Evolutionary conservation across 2,888 invertebrate genomes (phyloP).

Genomic region (Agrotis segetum): DNA sequence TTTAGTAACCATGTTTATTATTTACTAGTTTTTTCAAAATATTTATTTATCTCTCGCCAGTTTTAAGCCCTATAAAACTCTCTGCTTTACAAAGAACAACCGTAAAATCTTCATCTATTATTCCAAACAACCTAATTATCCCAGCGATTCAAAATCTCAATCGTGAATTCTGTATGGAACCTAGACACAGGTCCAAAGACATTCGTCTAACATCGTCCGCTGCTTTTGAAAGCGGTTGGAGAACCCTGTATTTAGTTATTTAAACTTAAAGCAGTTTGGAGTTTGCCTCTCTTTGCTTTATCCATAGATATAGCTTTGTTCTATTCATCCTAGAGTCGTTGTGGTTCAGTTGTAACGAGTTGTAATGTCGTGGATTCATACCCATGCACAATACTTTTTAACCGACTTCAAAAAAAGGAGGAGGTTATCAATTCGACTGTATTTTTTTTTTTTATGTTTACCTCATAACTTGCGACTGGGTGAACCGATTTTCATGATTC

Average conservation of each 20-base stretch:
- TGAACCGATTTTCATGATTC: too few relatives aligned
- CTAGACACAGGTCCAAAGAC: conserved; percentile 50
- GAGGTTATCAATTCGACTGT: too few relatives aligned
- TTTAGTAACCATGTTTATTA: too few relatives aligned
- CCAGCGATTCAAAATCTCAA: conserved; percentile 49
- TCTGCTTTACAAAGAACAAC: neutral
- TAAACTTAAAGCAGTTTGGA: conserved; percentile 56
- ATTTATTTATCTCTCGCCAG: neutral
- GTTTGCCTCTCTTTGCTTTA: conserved; percentile 46
- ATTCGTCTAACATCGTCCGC: conserved; percentile 52
- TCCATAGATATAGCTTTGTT: conserved; percentile 20
- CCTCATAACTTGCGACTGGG: too few relatives aligned
- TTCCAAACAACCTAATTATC: conserved; percentile 49
- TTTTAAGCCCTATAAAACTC: too few relatives aligned
- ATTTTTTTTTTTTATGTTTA: too few relatives aligned
- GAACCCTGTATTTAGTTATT: conserved; percentile 62
- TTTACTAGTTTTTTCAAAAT: too few relatives aligned
- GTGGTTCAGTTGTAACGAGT: too few relatives aligned
- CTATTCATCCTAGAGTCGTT: neutral
- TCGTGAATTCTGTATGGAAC: conserved; percentile 39
- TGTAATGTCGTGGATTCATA: too few relatives aligned
- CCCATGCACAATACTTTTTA: too few relatives aligned
- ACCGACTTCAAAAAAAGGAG: too few relatives aligned
- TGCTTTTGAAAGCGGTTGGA: conserved; percentile 63
- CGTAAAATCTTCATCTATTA: conserved; percentile 34